Conservation (phyloP, 1,140 invertebrate species). For the Drosophila cardini region DNA sequence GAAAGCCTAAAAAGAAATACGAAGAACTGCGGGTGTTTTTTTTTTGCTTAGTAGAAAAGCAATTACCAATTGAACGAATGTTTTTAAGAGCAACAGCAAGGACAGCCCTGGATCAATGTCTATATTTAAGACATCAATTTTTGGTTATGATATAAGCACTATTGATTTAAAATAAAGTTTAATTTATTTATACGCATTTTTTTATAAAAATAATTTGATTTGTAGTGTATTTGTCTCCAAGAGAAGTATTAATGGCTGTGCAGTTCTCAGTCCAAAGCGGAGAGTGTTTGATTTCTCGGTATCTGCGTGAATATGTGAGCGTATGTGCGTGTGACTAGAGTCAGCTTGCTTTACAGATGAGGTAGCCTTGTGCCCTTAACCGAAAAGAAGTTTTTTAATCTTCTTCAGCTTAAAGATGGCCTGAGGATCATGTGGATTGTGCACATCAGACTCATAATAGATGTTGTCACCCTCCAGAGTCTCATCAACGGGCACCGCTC, state of each 20-base stretch:
- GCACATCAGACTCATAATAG: constrained; percentile 63
- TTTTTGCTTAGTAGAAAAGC: no score
- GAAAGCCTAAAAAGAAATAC: no score
- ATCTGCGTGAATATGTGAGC: neutral
- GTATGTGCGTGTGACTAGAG: constrained; percentile 53
- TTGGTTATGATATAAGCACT: no score
- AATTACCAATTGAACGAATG: no score
- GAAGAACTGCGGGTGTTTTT: no score
- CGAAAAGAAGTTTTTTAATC: constrained; percentile 77
- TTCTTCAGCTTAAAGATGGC: constrained; percentile 81
- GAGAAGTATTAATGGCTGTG: constrained; percentile 7
- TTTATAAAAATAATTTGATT: neutral
- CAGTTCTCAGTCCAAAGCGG: constrained; percentile 10
- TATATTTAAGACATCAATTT: no score
- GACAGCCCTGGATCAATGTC: no score
- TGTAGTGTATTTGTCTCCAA: constrained; percentile 11
- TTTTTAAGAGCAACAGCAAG: no score
- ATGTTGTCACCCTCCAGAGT: constrained; percentile 73
- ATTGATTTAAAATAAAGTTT: neutral
- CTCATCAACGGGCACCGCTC: constrained; percentile 74
- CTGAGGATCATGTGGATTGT: constrained; percentile 72
- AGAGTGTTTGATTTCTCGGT: constrained; percentile 35
- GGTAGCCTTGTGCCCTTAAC: constrained; percentile 41
- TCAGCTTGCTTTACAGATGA: constrained; percentile 2
- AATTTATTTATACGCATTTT: neutral